These are phyloP conservation scores for Grapholita molesta DNA, from an alignment of 1,140 invertebrate species.

Conservation along the genomic window DNA sequence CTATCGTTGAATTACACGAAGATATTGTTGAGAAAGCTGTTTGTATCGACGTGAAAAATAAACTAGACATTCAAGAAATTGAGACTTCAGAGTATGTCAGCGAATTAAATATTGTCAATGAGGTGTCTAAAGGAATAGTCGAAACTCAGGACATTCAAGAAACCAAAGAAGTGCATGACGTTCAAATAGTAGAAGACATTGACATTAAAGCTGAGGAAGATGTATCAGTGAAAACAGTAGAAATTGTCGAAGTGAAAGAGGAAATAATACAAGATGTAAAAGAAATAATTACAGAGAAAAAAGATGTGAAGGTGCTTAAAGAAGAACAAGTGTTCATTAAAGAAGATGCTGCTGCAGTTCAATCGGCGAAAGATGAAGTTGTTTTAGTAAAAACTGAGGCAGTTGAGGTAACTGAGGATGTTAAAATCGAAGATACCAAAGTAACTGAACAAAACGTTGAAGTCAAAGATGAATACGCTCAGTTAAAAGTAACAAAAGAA, in stretches of 20 bases:
- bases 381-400: not conserved
- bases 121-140: slow-evolving; percentile 27
- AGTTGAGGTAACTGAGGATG: not conserved
- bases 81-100: not conserved
- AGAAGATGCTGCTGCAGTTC: slow-evolving; percentile 24
- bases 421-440: not conserved
- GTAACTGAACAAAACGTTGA: not conserved
- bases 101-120: not conserved
- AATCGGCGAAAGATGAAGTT: slow-evolving; percentile 5
- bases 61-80: not conserved
- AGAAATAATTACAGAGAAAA: too few species aligned
- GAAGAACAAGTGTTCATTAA: slow-evolving; percentile 26
- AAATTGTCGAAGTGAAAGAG: not conserved
- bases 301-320: slow-evolving; percentile 24
- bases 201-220: not conserved
- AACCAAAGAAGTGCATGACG: too few species aligned
- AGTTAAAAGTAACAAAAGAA: slow-evolving; percentile 46
- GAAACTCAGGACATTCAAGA: slow-evolving; percentile 23
- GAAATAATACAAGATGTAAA: too few species aligned
- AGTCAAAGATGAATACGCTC: slow-evolving; percentile 38
- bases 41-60: not conserved
- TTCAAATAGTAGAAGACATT: not conserved
- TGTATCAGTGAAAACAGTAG: not conserved
- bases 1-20: slow-evolving; percentile 1
- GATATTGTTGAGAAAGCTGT: slow-evolving; percentile 6